Evolutionary conservation across 1,140 invertebrate genomes (phyloP).

Genomic region (Oscheius sp.): DNA sequence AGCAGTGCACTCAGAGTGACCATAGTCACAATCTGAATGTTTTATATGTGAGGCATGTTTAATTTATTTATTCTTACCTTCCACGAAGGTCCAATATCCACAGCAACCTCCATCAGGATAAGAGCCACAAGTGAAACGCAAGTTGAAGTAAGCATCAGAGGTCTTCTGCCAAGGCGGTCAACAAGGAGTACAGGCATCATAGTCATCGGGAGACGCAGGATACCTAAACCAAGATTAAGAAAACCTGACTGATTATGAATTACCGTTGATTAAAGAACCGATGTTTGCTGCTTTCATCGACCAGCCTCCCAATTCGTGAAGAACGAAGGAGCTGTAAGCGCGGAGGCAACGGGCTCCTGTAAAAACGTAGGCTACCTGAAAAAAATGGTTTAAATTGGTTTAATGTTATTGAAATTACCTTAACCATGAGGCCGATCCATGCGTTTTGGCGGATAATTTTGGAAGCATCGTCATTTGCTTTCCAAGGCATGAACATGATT

Average conservation of each 20-base stretch:
- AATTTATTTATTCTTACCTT: slow-evolving; percentile 20
- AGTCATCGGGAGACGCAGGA: slow-evolving; percentile 42
- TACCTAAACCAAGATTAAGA: slow-evolving; percentile 9
- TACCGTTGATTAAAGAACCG: not conserved
- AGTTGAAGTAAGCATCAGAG: slow-evolving; percentile 32
- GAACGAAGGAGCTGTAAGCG: slow-evolving; percentile 41
- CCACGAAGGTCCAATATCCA: slow-evolving; percentile 20
- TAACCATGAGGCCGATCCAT: slow-evolving; percentile 45
- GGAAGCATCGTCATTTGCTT: slow-evolving; percentile 33
- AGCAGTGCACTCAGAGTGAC: slow-evolving; percentile 31
- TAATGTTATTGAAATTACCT: not conserved
- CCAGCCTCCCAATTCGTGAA: slow-evolving; percentile 19
- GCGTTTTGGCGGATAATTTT: slow-evolving; percentile 36
- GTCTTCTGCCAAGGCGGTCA: slow-evolving; percentile 39
- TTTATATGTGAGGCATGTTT: not conserved
- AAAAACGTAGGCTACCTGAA: slow-evolving; percentile 41
- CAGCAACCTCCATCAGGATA: slow-evolving; percentile 25
- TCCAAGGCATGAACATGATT: slow-evolving; percentile 47
- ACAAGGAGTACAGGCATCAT: slow-evolving; percentile 39
- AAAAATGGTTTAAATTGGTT: not conserved
- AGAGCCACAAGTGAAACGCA: slow-evolving; percentile 28
- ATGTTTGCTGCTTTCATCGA: not conserved
- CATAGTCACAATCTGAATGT: slow-evolving; percentile 35
- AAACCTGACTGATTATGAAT: not conserved
- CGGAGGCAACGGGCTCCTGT: slow-evolving; percentile 43